Percentiles rank a stretch among this genome's conserved stretches.
Evolutionary conservation across 2,113 vertebrate genomes (phyloP).

Genomic region (Nyctereutes procyonoides): DNA sequence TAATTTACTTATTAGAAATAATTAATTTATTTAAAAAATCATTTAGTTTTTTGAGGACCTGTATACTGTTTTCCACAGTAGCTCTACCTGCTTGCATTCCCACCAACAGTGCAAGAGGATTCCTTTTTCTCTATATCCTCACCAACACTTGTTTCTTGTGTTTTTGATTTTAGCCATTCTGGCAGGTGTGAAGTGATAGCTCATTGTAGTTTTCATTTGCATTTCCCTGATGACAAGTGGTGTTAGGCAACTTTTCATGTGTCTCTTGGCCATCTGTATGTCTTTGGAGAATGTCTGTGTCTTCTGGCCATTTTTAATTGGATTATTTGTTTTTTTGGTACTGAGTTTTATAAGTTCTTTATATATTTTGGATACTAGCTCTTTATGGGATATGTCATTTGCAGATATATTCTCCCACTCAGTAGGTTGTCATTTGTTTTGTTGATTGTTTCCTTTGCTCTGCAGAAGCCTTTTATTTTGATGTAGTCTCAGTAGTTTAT

Average conservation of each 20-base stretch:
- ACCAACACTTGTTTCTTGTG: background rate
- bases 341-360: background rate
- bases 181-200: background rate
- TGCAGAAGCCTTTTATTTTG: background rate
- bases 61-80: background rate
- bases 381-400: background rate
- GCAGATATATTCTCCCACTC: background rate
- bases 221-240: background rate
- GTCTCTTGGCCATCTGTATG: background rate
- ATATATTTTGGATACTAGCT: background rate
- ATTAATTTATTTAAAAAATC: background rate
- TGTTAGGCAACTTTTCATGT: background rate
- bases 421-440: background rate
- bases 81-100: background rate
- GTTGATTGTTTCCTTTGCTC: background rate
- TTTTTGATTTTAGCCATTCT: background rate
- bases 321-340: background rate
- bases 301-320: background rate
- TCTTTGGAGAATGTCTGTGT: background rate
- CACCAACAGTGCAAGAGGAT: background rate
- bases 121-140: background rate
- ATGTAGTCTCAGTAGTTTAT: background rate
- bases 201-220: background rate
- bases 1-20: background rate
- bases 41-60: background rate